phyloP scores from a whole-genome alignment of 2,888 invertebrate species.

The Mystacides longicornis region DNA sequence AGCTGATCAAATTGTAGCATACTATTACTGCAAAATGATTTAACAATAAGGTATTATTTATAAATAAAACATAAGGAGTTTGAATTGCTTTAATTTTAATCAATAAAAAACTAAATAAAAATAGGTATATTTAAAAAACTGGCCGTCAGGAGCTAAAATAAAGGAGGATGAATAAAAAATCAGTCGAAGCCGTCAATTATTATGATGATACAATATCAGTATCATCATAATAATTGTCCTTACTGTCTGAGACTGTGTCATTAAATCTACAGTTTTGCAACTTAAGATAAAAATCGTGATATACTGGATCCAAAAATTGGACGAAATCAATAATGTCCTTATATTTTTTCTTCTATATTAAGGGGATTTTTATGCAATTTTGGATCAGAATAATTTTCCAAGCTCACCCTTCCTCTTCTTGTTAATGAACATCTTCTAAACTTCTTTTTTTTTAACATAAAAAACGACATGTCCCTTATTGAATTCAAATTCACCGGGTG shows the following conservation, averaged over 20 bases:
- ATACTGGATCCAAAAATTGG: conserved; percentile 1
- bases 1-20: too few species aligned
- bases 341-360: neutral
- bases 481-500: neutral
- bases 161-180: too few species aligned
- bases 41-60: too few species aligned
- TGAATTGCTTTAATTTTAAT: too few species aligned
- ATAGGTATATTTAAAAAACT: too few species aligned
- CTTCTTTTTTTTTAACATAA: neutral
- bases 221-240: conserved; percentile 3
- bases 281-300: conserved; percentile 1
- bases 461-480: too few species aligned
- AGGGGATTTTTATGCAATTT: neutral
- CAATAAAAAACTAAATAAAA: too few species aligned
- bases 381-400: neutral
- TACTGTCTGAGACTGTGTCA: neutral
- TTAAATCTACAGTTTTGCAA: neutral
- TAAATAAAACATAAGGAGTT: too few species aligned
- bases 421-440: neutral
- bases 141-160: too few species aligned
- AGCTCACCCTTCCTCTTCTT: neutral
- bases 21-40: too few species aligned
- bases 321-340: conserved; percentile 1
- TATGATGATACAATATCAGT: too few species aligned
- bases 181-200: too few species aligned